A percentile compares a stretch with the other conserved stretches of the same genome.
These are phyloP conservation scores for Micronycteris hirsuta DNA, from an alignment of 2,113 vertebrate genomes.

Conservation along the genomic window DNA sequence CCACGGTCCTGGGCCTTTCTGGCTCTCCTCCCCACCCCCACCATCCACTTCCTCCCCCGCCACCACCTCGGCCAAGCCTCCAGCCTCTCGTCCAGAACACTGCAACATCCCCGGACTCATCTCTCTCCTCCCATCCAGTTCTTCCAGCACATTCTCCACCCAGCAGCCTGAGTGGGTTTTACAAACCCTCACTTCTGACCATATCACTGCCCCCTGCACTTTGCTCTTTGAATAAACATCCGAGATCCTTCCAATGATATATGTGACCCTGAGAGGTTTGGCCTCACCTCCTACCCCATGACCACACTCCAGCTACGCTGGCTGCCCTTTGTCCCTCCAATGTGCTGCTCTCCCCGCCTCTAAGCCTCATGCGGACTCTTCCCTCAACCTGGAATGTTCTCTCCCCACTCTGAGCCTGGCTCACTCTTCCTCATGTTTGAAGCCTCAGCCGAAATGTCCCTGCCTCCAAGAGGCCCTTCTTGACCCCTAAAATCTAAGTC, in stretches of 20 bases:
- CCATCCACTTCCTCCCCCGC: neutral
- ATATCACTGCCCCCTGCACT: neutral
- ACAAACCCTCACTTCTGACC: neutral
- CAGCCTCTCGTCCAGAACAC: neutral
- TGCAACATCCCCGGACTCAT: no score
- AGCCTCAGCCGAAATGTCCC: neutral
- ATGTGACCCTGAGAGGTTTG: neutral
- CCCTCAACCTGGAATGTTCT: neutral
- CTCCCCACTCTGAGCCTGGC: neutral
- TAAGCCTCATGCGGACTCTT: rapidly evolving
- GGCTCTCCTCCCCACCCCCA: neutral
- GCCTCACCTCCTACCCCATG: neutral
- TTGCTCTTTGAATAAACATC: neutral
- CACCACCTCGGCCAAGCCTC: neutral
- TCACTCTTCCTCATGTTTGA: neutral
- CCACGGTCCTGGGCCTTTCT: neutral
- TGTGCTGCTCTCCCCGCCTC: neutral
- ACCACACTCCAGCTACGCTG: neutral
- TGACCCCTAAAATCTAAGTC: neutral
- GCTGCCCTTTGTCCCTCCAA: neutral
- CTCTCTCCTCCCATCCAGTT: neutral
- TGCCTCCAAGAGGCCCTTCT: neutral
- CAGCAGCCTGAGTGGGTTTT: neutral
- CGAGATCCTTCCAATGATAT: neutral
- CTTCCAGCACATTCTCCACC: neutral